phyloP scores from a whole-genome alignment of 2,113 vertebrate genomes.

The Oryzias curvinotus region DNA sequence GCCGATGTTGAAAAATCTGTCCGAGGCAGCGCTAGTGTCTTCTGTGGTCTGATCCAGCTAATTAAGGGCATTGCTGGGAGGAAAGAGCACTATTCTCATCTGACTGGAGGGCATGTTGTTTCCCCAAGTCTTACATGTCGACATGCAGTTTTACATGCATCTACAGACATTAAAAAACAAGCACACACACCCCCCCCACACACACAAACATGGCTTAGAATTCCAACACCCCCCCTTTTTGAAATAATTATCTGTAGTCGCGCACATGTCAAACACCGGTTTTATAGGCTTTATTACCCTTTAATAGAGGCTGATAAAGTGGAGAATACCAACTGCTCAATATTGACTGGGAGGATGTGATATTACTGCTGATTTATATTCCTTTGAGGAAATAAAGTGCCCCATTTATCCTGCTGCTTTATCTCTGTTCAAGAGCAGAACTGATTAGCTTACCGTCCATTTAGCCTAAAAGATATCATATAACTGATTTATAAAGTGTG shows the following conservation, averaged over 20 bases:
- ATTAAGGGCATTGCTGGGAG: slow-evolving; percentile 70
- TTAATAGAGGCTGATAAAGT: slow-evolving; percentile 37
- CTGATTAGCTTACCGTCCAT: slow-evolving; percentile 19
- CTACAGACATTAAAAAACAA: not conserved
- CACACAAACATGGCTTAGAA: not conserved
- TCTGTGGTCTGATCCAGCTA: slow-evolving; percentile 61
- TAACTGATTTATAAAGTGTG: not conserved
- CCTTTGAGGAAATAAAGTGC: slow-evolving; percentile 27
- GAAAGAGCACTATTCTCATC: slow-evolving; percentile 66
- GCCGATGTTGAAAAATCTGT: slow-evolving; percentile 52
- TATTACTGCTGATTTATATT: slow-evolving; percentile 25
- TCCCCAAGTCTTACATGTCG: slow-evolving; percentile 45
- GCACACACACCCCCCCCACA: slow-evolving; percentile 3
- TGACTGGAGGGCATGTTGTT: slow-evolving; percentile 54
- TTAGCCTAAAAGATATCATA: slow-evolving; percentile 19
- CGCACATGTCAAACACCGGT: not conserved
- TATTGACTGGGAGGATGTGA: slow-evolving; percentile 8
- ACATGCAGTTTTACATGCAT: slow-evolving; percentile 35
- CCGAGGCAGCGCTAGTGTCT: slow-evolving; percentile 56
- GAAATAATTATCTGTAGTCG: slow-evolving; percentile 8
- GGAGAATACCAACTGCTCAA: slow-evolving; percentile 19
- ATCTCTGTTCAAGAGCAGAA: slow-evolving; percentile 16
- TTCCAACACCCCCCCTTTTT: slow-evolving; percentile 1
- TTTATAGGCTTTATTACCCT: slow-evolving; percentile 18
- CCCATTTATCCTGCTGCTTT: slow-evolving; percentile 6